phyloP scores from a whole-genome alignment of 2,888 invertebrate species.

The Hirtodrosophila duncani region DNA sequence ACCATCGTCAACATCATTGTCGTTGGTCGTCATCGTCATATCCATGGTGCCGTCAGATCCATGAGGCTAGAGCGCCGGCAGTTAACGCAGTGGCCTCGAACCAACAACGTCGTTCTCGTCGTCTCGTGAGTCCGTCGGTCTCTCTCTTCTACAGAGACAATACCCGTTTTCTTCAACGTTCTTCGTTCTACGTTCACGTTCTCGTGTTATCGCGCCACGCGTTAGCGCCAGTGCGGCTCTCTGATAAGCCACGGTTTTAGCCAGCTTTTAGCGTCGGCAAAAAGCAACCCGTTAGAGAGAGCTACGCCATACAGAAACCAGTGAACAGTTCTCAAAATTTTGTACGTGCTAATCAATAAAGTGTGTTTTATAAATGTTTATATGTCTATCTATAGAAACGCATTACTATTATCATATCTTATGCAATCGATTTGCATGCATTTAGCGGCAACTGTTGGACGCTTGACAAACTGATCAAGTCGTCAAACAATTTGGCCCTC shows the following conservation, averaged over 20 bases:
- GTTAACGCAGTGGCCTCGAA: slow-evolving; percentile 67
- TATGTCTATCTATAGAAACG: slow-evolving; percentile 27
- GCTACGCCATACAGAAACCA: slow-evolving; percentile 17
- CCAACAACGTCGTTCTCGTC: slow-evolving; percentile 1
- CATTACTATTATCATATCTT: slow-evolving; percentile 15
- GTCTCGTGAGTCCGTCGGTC: too few relatives aligned
- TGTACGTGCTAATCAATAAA: slow-evolving; percentile 48
- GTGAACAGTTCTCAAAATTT: slow-evolving; percentile 28
- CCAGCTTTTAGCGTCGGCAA: background rate
- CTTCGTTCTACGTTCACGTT: too few relatives aligned
- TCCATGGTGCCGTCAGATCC: slow-evolving; percentile 46
- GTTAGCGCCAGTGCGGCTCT: slow-evolving; percentile 40
- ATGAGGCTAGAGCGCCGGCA: slow-evolving; percentile 57
- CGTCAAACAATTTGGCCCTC: slow-evolving; percentile 28
- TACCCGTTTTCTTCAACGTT: too few relatives aligned
- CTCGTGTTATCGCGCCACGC: slow-evolving; percentile 54
- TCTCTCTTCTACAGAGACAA: too few relatives aligned
- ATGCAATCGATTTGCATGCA: slow-evolving; percentile 40
- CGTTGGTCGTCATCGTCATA: slow-evolving; percentile 21
- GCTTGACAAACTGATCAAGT: slow-evolving; percentile 51
- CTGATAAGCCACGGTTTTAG: slow-evolving; percentile 40
- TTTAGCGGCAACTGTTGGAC: slow-evolving; percentile 34
- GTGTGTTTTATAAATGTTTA: slow-evolving; percentile 31
- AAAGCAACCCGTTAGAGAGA: slow-evolving; percentile 2
- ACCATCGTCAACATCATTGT: slow-evolving; percentile 23